Evolutionary conservation across 2,113 vertebrate genomes (phyloP), one percentile per base, ranked within the genome.

Genomic region (Neopipo cinnamomea): DNA sequence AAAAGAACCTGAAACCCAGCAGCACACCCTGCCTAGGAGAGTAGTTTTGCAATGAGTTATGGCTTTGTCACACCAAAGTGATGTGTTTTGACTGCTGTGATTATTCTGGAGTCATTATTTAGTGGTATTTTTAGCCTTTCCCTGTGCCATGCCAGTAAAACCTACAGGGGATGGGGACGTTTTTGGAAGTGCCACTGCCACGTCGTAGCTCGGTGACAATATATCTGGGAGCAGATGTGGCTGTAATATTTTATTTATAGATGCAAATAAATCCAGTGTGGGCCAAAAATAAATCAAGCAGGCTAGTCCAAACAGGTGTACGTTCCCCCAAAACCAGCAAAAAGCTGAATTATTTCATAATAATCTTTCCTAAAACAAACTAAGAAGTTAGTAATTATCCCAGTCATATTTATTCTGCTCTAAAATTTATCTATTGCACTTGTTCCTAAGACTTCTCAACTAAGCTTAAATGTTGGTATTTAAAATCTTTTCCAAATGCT

Each of bases 81-180:
- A 59, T 31, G 52, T 9, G 37, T 18, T 91, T 63, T n/a, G 56
- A 8, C 5, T 30, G 18, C 21, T 74, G 2, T 0, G 47, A 31
- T 47, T 50, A 10, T 68, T 75, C 58, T 82, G 58, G 44, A 20
- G 30, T 75, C 6, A 4, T 85, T 73, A 56, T 15, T 86, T 21
- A 35, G 22, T 31, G 33, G 33, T 39, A 9, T 42, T 75, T 93
- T 75, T 81, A 78, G 47, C 30, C 61, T 93, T 59, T 67, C 4
- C 0, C 18, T 37, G 17, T 13, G 35, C 23, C 42, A 35, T 0
- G 7, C 20, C 41, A 15, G 8, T 7, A 12, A 15, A 75, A 42
- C 27, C 55, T 33, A 39, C 18, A 9, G 63, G 62, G 62, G 58
- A 31, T 46, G 41, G 58, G 53, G 59, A 49, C 10, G 0, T 15